Conservation (phyloP, 2,888 invertebrate species). For the Drosophila subsilvestris region DNA sequence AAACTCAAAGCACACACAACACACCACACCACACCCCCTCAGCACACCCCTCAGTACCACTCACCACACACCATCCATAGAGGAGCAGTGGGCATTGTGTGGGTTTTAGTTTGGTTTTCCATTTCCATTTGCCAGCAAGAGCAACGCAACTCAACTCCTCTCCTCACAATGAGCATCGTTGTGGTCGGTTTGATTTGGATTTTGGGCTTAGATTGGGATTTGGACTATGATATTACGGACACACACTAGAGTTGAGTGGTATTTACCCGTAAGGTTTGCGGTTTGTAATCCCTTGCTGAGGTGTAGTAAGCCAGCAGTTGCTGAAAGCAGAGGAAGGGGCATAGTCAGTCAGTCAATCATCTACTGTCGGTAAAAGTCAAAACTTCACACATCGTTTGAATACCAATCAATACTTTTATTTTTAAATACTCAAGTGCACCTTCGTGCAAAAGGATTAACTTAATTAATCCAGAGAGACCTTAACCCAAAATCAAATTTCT, state of each 20-base stretch:
- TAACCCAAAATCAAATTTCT: no score
- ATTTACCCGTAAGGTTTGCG: constrained; percentile 9
- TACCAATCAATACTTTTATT: no score
- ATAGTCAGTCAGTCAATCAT: no score
- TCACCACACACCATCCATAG: constrained; percentile 28
- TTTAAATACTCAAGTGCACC: no score
- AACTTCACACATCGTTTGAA: no score
- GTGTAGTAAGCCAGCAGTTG: neutral
- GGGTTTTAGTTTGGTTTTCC: constrained; percentile 49
- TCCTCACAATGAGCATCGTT: constrained; percentile 41
- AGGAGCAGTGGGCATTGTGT: constrained; percentile 37
- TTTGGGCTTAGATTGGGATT: constrained; percentile 32
- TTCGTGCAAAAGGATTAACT: no score
- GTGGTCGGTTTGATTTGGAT: constrained; percentile 66
- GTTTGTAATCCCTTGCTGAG: neutral
- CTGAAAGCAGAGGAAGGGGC: no score
- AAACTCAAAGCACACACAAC: constrained; percentile 66
- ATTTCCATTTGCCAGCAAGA: constrained; percentile 18
- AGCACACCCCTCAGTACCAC: neutral
- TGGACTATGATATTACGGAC: constrained; percentile 32
- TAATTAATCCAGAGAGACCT: no score
- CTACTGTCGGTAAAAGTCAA: no score
- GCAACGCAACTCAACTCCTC: neutral
- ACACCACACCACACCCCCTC: neutral
- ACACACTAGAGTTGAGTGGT: neutral